phyloP scores from a whole-genome alignment of 2,797 vertebrate species.

The Buphagus erythrorhynchus region DNA sequence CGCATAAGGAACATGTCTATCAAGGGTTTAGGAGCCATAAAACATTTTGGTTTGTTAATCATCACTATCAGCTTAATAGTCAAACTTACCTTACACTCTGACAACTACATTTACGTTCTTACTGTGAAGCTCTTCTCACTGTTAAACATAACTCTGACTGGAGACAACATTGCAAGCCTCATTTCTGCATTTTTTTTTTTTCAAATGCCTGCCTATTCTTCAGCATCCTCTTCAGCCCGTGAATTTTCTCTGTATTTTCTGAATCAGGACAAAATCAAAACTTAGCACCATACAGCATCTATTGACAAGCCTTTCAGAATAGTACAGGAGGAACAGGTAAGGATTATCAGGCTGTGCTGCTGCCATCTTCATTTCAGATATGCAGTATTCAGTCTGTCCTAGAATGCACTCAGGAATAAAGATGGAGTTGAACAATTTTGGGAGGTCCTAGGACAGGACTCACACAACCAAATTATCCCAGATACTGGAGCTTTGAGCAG shows the following conservation, averaged over 20 bases:
- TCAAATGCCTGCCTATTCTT: not conserved
- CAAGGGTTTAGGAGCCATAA: not conserved
- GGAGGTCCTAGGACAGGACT: not conserved
- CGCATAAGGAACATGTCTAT: not conserved
- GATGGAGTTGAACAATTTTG: not conserved
- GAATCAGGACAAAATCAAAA: not conserved
- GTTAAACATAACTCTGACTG: not conserved
- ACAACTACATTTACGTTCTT: not conserved
- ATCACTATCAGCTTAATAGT: not conserved
- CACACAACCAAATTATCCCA: not conserved
- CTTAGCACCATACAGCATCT: not conserved
- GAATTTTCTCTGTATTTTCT: not conserved
- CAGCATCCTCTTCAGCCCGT: not conserved
- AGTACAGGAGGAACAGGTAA: not conserved
- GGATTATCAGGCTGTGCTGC: not conserved
- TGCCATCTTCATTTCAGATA: not conserved
- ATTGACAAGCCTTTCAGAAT: not conserved
- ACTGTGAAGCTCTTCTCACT: not conserved
- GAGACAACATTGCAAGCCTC: not conserved
- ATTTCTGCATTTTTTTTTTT: not conserved
- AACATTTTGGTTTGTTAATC: not conserved
- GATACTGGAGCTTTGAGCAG: not conserved
- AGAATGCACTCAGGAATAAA: not conserved
- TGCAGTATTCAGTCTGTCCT: accelerated
- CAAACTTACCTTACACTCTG: not conserved